Base-by-base conservation (phyloP, 2,113 vertebrate species). In the Cottus gobio region DNA sequence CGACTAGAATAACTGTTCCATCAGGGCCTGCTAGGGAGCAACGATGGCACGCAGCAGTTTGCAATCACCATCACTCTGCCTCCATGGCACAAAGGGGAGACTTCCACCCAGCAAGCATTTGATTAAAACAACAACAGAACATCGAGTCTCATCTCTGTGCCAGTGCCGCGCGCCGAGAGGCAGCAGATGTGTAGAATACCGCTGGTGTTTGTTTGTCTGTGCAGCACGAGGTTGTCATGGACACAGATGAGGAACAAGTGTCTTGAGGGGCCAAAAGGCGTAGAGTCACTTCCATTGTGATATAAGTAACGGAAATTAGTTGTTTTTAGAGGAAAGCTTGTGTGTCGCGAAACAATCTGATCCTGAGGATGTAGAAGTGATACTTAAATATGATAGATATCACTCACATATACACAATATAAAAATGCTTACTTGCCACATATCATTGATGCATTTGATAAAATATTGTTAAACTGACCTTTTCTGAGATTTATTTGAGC, bases 51-150 rank as follows among this genome's bases (percentile, higher is more conserved):
- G 76, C 84, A 86, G 91, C 85, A 75, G 90, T 92, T 90, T 87
- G 87, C 90, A 93, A 93, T 93, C 87, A 90, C 71, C 89, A 93
- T 93, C 85, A 86, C 78, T 93, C 87, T 82, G 65, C 79, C 80
- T 89, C 80, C 87, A 91, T 72, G 89, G 85, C 84, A 88, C 87
- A 66, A 76, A 83, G 63, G 92, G 87, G 92, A 90, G 82, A 85
- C 75, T 71, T 91, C 64, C 69, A 77, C 91, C 26, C 90, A 91
- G 90, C 90, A 88, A 88, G 88, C 84, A 79, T 77, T 88, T 88
- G 91, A 93, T 93, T 90, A 88, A 88, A 92, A 71, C 79, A 76
- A 77, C 87, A 76, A 72, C 67, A 77, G 61, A 77, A 72, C 78
- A 79, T 80, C 66, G 66, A 56, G 61, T 74, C 70, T 76, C 31